Evolutionary conservation across 2,888 invertebrate species (phyloP).

Genomic region (Nebria salina): DNA sequence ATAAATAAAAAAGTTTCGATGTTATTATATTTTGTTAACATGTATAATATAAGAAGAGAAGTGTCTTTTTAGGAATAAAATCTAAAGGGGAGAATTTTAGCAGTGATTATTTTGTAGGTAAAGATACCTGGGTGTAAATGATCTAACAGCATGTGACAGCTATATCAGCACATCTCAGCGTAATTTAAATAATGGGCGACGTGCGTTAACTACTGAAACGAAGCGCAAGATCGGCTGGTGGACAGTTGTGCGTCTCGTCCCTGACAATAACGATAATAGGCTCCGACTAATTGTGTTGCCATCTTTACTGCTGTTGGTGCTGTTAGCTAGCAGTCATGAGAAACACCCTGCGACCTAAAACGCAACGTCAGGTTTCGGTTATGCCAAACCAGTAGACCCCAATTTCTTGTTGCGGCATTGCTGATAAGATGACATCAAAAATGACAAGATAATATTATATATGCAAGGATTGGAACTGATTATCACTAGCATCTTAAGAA

Average conservation of each 20-base stretch:
- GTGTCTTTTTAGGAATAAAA: too few relatives aligned
- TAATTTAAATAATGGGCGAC: slow-evolving; percentile 39
- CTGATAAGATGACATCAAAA: neutral
- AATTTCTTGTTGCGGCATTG: neutral
- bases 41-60: too few relatives aligned
- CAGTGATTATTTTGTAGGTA: neutral
- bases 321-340: neutral
- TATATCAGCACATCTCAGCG: slow-evolving; percentile 32
- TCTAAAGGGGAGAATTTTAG: neutral
- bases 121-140: slow-evolving; percentile 11
- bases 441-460: neutral
- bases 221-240: neutral
- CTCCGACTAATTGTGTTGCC: slow-evolving; percentile 38
- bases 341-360: neutral
- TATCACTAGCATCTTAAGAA: neutral
- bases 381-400: neutral
- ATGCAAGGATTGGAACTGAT: neutral
- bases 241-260: slow-evolving; percentile 32
- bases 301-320: slow-evolving; percentile 20
- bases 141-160: slow-evolving; percentile 22
- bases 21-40: too few relatives aligned
- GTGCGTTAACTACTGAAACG: neutral
- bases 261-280: slow-evolving; percentile 41
- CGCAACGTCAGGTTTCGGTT: neutral
- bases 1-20: too few relatives aligned